Conservation (phyloP, 92 coral and sea anemone genomes). For the Isaurus tuberculatus region DNA sequence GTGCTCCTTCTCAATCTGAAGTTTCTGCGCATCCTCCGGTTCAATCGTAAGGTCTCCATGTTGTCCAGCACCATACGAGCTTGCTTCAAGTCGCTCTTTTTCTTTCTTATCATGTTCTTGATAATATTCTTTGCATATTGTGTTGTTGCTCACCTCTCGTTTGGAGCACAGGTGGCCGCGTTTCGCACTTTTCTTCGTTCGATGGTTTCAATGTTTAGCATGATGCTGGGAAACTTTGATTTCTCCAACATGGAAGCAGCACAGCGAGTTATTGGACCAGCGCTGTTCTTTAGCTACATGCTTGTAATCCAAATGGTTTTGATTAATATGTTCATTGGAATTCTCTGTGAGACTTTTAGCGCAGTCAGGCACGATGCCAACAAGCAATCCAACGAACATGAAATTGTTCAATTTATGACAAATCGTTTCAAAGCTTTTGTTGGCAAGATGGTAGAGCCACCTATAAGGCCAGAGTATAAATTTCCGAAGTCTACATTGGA, state of each 20-base stretch:
- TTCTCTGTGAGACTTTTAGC: conserved; percentile 81
- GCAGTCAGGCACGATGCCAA: conserved; percentile 77
- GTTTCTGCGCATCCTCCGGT: conserved; percentile 85
- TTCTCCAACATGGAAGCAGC: conserved; percentile 69
- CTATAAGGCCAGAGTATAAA: conserved; percentile 85
- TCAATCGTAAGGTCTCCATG: conserved; percentile 87
- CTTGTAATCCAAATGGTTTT: conserved; percentile 79
- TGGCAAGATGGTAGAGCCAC: conserved; percentile 72
- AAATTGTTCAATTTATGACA: conserved; percentile 84
- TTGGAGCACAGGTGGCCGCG: conserved; percentile 70
- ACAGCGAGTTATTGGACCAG: conserved; percentile 73
- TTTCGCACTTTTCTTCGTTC: conserved; percentile 82
- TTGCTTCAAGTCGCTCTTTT: conserved; percentile 62
- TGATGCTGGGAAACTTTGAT: conserved; percentile 87
- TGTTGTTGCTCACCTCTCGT: conserved; percentile 59
- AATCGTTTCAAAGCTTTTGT: conserved; percentile 73
- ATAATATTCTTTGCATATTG: conserved; percentile 77
- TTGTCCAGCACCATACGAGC: conserved; percentile 73
- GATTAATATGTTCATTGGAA: conserved; percentile 89
- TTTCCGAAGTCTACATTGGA: conserved; percentile 82
- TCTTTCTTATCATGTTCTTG: conserved; percentile 77
- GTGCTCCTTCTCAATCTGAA: conserved; percentile 84
- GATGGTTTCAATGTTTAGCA: conserved; percentile 80
- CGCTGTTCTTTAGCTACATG: conserved; percentile 84
- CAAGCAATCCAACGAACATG: conserved; percentile 90